A percentile compares a stretch with the other conserved stretches of the same genome.
Evolutionary conservation across 2,888 invertebrate genomes (phyloP).

Genomic region (Eupithecia inturbata): DNA sequence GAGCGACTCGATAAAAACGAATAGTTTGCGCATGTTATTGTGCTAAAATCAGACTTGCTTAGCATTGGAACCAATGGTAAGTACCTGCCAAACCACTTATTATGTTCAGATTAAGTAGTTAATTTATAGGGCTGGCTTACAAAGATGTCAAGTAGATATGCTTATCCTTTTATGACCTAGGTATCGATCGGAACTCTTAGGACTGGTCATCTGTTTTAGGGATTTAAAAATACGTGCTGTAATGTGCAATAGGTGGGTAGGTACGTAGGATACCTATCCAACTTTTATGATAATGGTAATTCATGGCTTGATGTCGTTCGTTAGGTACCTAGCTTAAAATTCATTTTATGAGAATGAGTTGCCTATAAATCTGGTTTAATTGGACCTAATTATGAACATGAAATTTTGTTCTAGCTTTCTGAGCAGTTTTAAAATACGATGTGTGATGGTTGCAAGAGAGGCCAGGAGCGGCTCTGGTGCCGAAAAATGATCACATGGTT

Average conservation of each 20-base stretch:
- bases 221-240: not conserved
- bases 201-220: conserved; percentile 8
- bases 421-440: conserved; percentile 53
- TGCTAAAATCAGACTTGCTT: not conserved
- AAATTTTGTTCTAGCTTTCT: conserved; percentile 39
- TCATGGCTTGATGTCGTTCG: too few species aligned
- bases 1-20: not conserved
- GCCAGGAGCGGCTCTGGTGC: conserved; percentile 48
- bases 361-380: not conserved
- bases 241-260: too few species aligned
- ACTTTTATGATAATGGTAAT: too few species aligned
- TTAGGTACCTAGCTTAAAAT: too few species aligned
- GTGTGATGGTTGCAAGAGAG: conserved; percentile 64
- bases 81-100: not conserved
- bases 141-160: not conserved
- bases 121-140: not conserved
- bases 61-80: conserved; percentile 22
- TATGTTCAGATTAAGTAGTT: not conserved
- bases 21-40: not conserved
- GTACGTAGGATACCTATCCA: too few species aligned
- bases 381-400: not conserved
- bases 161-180: conserved; percentile 13
- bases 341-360: too few species aligned
- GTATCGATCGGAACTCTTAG: conserved; percentile 26
- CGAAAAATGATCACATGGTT: conserved; percentile 64